Conservation (phyloP, 2,888 invertebrate species). For the Patella pellucida region DNA sequence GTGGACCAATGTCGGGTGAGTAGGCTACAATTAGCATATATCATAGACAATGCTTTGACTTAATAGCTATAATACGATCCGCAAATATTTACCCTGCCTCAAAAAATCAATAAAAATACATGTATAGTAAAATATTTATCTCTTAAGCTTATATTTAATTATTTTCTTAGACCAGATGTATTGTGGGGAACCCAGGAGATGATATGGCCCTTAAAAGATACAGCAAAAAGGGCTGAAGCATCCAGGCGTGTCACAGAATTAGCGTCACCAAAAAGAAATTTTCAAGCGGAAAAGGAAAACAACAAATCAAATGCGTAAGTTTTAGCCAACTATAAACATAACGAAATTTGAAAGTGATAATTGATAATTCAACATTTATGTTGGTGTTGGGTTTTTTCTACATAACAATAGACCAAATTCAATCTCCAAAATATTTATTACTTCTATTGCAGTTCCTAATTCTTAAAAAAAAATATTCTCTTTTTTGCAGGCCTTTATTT, state of each 20-base stretch:
- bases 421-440: too few relatives aligned
- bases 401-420: too few relatives aligned
- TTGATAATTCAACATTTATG: too few relatives aligned
- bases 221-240: constrained; percentile 44
- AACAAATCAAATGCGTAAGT: constrained; percentile 46
- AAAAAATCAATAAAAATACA: too few relatives aligned
- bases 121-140: too few relatives aligned
- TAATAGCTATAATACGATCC: too few relatives aligned
- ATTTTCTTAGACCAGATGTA: constrained; percentile 47
- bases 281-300: constrained; percentile 46
- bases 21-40: neutral
- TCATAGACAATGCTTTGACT: too few relatives aligned
- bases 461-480: neutral
- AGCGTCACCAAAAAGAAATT: constrained; percentile 55
- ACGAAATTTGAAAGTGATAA: neutral
- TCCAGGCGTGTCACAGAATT: constrained; percentile 45
- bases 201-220: constrained; percentile 52
- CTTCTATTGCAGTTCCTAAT: too few relatives aligned
- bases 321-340: neutral
- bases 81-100: too few relatives aligned
- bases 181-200: constrained; percentile 62
- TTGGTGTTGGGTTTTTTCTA: too few relatives aligned
- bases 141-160: too few relatives aligned
- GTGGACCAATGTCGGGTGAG: constrained; percentile 60
- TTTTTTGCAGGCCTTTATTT: constrained; percentile 53